phyloP scores from a whole-genome alignment of 2,888 invertebrate genomes.

The Coelopa pilipes region DNA sequence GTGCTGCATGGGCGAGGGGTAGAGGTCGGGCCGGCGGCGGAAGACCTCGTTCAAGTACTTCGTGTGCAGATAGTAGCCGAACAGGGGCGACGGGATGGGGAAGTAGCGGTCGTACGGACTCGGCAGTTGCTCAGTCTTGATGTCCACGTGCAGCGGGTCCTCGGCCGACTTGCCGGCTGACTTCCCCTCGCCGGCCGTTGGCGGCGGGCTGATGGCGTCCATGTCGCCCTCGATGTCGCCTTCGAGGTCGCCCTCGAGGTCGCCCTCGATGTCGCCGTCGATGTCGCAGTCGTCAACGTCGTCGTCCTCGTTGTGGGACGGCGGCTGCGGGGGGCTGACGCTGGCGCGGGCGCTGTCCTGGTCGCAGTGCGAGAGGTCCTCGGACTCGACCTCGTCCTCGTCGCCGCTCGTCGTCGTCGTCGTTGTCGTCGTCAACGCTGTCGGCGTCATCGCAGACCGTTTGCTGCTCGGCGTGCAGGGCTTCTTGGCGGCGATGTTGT shows the following conservation, averaged over 20 bases:
- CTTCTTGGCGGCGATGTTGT: slow-evolving; percentile 71
- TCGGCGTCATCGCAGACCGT: slow-evolving; percentile 48
- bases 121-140: slow-evolving; percentile 65
- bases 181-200: too few relatives aligned
- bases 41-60: slow-evolving; percentile 73
- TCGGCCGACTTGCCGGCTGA: slow-evolving; percentile 47
- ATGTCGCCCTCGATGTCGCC: too few relatives aligned
- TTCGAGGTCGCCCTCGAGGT: slow-evolving; percentile 41
- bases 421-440: slow-evolving; percentile 42
- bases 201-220: slow-evolving; percentile 36
- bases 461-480: slow-evolving; percentile 70
- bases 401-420: slow-evolving; percentile 30
- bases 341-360: slow-evolving; percentile 62
- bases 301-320: slow-evolving; percentile 44
- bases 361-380: slow-evolving; percentile 54
- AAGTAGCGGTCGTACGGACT: slow-evolving; percentile 67
- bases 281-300: slow-evolving; percentile 17
- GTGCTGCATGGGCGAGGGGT: slow-evolving; percentile 64
- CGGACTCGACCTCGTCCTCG: slow-evolving; percentile 54
- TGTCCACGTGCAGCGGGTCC: slow-evolving; percentile 64
- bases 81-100: slow-evolving; percentile 66
- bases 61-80: slow-evolving; percentile 73
- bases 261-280: slow-evolving; percentile 26
- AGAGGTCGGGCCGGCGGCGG: slow-evolving; percentile 73
- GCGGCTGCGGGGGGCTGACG: slow-evolving; percentile 62